Evolutionary conservation across 2,797 vertebrate species (phyloP).

Genomic region (Cyprinodon diabolis): DNA sequence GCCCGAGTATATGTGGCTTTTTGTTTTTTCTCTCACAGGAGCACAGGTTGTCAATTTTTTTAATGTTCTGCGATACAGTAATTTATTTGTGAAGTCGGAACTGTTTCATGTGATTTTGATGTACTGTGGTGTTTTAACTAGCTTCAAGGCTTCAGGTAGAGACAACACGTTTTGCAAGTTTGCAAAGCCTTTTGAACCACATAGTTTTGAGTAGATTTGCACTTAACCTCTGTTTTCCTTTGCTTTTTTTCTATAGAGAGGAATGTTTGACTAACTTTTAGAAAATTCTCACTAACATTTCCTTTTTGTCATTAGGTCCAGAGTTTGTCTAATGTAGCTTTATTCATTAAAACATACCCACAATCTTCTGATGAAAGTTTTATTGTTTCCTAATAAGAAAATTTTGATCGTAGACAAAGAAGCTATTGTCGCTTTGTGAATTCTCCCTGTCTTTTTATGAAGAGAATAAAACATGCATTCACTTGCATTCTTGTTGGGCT

Average conservation of each 20-base stretch:
- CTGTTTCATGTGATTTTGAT: conserved; percentile 67
- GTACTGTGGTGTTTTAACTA: conserved; percentile 70
- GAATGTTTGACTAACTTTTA: conserved; percentile 52
- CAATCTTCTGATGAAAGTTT: conserved; percentile 49
- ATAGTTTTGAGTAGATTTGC: conserved; percentile 57
- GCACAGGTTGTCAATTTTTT: conserved; percentile 53
- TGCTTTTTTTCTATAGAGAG: conserved; percentile 59
- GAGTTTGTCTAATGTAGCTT: conserved; percentile 64
- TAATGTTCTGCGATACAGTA: conserved; percentile 74
- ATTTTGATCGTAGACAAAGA: conserved; percentile 73
- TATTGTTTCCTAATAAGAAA: conserved; percentile 60
- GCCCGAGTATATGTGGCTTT: conserved; percentile 65
- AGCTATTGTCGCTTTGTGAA: conserved; percentile 76
- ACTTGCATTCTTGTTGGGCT: conserved; percentile 42
- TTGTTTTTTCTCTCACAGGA: conserved; percentile 65
- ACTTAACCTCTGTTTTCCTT: conserved; percentile 58
- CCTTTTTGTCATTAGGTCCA: conserved; percentile 39
- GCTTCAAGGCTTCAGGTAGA: conserved; percentile 62
- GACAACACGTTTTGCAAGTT: conserved; percentile 65
- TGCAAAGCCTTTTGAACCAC: conserved; percentile 72
- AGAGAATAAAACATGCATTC: conserved; percentile 69
- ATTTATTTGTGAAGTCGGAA: conserved; percentile 80
- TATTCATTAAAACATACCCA: conserved; percentile 14
- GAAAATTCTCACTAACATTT: conserved; percentile 58
- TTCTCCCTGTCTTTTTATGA: conserved; percentile 76